Base-by-base conservation (phyloP, 2,888 invertebrate species). In the Philereme transversata region DNA sequence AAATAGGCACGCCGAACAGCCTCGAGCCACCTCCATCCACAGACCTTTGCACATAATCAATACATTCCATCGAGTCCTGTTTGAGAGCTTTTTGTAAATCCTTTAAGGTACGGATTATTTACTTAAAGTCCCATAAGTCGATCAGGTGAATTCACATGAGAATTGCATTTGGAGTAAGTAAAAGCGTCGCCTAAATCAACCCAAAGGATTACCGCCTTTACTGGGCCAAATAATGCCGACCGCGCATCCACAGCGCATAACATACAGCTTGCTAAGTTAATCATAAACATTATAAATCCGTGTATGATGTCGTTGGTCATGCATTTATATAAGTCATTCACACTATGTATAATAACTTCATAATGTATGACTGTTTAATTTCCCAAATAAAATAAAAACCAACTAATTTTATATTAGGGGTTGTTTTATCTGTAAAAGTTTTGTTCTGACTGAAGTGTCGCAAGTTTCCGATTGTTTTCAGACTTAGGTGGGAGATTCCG, bases 111-210 rank as follows among this genome's bases (percentile, higher is more conserved):
- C 40, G 8, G 51, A 41, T 60, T 46, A 50, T 36, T 49, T 35
- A 53, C 41, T 43, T 48, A 47, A 49, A 60, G 54, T n/a, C 45
- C 41, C n/a, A 5, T 51, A 45, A 57, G 61, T 52, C 45, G 57
- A 52, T 57, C 57, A 57, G 56, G 33, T 43, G 11, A 41, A 52
- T 59, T 51, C 44, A 49, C 59, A 52, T 36, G 48, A 55, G 43
- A 58, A 55, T 56, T 49, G 49, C 46, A 52, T 58, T 58, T 46
- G 47, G 40, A 33, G 45, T 48, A 8, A 48, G 51, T 62, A 56
- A 51, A 51, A 51, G 36, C 47, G 34, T 56, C 41, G n/a, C 46
- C 47, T 48, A 34, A 58, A 48, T 47, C 51, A 51, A 47, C 47
- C 51, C 48, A 9, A 52, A 49, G 38, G 41, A 57, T 45, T 56